phyloP scores from a whole-genome alignment of 30 jellyfish, hydroid and myxozoan species.

The Pelagia noctiluca region DNA sequence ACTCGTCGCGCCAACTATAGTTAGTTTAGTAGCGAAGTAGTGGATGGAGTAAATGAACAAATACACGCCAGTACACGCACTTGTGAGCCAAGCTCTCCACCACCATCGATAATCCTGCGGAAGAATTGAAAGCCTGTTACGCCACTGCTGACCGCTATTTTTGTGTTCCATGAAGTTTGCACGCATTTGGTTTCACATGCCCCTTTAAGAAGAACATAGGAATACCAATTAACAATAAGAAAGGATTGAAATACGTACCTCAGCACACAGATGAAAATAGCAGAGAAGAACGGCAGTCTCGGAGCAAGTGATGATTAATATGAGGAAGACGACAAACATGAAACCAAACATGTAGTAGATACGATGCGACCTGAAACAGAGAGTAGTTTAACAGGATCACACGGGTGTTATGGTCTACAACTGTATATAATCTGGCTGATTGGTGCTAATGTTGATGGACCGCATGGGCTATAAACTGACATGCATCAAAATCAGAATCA shows the following conservation, averaged over 20 bases:
- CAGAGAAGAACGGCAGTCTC: conserved; percentile 93
- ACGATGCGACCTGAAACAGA: conserved; percentile 89
- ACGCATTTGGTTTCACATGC: no score
- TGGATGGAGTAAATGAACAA: conserved; percentile 86
- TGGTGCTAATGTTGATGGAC: no score
- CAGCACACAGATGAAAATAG: conserved; percentile 96
- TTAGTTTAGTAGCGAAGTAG: conserved; percentile 84
- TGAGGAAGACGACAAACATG: conserved; percentile 87
- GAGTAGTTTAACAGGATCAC: not conserved
- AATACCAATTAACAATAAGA: not conserved
- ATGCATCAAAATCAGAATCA: no score
- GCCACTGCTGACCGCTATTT: no score
- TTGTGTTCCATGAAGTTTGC: no score
- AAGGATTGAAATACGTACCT: conserved; percentile 59
- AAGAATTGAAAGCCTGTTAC: not conserved
- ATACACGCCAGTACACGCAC: conserved; percentile 96
- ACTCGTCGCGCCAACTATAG: conserved; percentile 91
- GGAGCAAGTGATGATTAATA: conserved; percentile 91
- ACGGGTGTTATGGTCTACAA: not conserved
- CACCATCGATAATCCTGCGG: conserved; percentile 96
- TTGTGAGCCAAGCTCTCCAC: conserved; percentile 96
- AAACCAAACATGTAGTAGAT: conserved; percentile 97
- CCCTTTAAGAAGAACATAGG: not conserved
- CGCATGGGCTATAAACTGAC: no score
- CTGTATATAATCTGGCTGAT: not conserved